Conservation (phyloP, 2,888 invertebrate genomes). For the Stenichneumon culpator region DNA sequence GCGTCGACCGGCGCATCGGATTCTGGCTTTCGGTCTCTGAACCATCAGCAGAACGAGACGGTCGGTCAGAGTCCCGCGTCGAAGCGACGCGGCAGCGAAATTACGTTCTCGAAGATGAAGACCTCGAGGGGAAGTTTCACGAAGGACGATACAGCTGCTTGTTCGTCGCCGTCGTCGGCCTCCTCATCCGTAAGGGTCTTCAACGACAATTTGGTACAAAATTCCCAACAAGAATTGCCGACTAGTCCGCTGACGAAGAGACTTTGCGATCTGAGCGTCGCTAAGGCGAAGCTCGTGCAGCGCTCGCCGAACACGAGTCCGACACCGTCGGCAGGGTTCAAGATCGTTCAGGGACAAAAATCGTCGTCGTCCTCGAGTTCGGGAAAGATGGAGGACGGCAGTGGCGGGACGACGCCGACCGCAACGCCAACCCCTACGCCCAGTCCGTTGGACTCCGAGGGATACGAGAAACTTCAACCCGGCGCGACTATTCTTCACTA, state of each 20-base stretch:
- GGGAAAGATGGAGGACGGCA: constrained; percentile 77
- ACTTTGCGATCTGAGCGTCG: constrained; percentile 77
- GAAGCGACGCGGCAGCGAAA: constrained; percentile 72
- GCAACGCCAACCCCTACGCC: constrained; percentile 81
- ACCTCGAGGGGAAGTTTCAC: constrained; percentile 25
- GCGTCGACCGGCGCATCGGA: neutral
- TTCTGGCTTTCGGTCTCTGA: neutral
- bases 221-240: constrained; percentile 63
- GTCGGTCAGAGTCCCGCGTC: constrained; percentile 75
- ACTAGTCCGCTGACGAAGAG: constrained; percentile 79
- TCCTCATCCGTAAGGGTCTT: constrained; percentile 37
- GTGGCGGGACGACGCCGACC: constrained; percentile 72
- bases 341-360: constrained; percentile 47
- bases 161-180: constrained; percentile 40
- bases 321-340: constrained; percentile 71
- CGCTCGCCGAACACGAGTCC: constrained; percentile 78
- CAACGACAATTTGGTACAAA: constrained; percentile 40
- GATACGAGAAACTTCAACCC: constrained; percentile 82
- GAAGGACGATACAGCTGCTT: constrained; percentile 60
- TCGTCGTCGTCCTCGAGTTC: constrained; percentile 75
- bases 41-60: constrained; percentile 17
- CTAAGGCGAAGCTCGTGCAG: constrained; percentile 79
- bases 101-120: constrained; percentile 54
- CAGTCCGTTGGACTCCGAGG: constrained; percentile 86
- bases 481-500: constrained; percentile 86